Conservation (phyloP, 2,113 vertebrate species). For the Condylura cristata region DNA sequence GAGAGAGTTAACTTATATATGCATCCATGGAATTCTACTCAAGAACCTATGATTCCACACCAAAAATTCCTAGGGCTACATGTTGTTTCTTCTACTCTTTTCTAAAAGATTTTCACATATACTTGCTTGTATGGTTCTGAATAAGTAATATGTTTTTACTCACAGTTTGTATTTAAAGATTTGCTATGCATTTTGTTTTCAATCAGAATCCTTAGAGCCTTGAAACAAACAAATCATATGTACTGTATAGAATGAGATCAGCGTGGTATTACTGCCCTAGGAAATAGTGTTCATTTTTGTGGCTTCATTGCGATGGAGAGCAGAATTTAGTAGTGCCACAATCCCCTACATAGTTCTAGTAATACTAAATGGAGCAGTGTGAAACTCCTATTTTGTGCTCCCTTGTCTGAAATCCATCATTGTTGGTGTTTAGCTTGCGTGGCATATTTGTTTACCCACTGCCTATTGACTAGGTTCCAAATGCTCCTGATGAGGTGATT, state of each 20-base stretch:
- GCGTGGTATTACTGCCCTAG: background rate
- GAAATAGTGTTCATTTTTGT: constrained; percentile 34
- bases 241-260: constrained; percentile 6
- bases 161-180: background rate
- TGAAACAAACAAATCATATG: constrained; percentile 36
- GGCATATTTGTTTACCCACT: constrained; percentile 73
- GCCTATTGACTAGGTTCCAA: constrained; percentile 76
- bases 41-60: background rate
- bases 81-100: constrained; percentile 8
- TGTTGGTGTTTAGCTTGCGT: constrained; percentile 70
- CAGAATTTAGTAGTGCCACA: constrained; percentile 68
- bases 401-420: constrained; percentile 55
- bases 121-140: constrained; percentile 44
- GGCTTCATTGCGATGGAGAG: constrained; percentile 31
- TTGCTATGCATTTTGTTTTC: constrained; percentile 48
- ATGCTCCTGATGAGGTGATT: constrained; percentile 55
- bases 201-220: constrained; percentile 11
- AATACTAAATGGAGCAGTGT: constrained; percentile 56
- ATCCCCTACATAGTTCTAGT: constrained; percentile 29
- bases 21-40: background rate
- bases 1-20: background rate
- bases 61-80: background rate
- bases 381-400: constrained; percentile 61
- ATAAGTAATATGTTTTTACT: constrained; percentile 49
- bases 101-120: constrained; percentile 29